A percentile compares a stretch with the other conserved stretches of the same genome.
Evolutionary conservation across 2,113 vertebrate species (phyloP).

Genomic region (Pardalotus punctatus): DNA sequence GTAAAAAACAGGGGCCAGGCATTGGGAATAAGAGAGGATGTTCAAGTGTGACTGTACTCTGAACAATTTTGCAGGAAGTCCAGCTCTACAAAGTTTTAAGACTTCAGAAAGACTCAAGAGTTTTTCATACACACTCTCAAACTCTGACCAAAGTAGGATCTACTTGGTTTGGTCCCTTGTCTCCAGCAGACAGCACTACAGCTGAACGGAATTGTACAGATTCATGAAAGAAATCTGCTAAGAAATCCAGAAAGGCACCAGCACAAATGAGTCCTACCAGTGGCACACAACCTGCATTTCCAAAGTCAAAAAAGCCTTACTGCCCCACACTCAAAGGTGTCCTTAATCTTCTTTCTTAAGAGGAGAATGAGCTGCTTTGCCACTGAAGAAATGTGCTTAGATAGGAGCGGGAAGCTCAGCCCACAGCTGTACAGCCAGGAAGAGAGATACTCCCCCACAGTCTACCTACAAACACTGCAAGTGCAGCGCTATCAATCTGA

Average conservation of each 20-base stretch:
- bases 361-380: not conserved
- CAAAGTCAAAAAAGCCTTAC: not conserved
- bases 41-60: not conserved
- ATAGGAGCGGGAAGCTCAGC: not conserved
- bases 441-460: not conserved
- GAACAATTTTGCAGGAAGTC: not conserved
- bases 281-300: not conserved
- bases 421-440: not conserved
- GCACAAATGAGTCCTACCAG: not conserved
- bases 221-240: not conserved
- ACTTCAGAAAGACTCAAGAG: not conserved
- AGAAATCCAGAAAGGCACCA: not conserved
- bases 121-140: not conserved
- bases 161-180: not conserved
- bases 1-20: not conserved
- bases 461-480: too few relatives aligned
- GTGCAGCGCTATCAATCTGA: not conserved
- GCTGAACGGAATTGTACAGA: not conserved
- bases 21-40: not conserved
- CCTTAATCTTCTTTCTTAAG: not conserved
- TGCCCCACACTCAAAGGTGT: not conserved
- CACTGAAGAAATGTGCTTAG: not conserved
- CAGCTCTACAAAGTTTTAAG: not conserved
- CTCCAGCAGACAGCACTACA: not conserved
- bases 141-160: not conserved